Percentiles rank a stretch among this genome's conserved stretches.
These are phyloP conservation scores for Champsocephalus esox DNA, from an alignment of 2,797 vertebrate genomes.

Conservation along the genomic window DNA sequence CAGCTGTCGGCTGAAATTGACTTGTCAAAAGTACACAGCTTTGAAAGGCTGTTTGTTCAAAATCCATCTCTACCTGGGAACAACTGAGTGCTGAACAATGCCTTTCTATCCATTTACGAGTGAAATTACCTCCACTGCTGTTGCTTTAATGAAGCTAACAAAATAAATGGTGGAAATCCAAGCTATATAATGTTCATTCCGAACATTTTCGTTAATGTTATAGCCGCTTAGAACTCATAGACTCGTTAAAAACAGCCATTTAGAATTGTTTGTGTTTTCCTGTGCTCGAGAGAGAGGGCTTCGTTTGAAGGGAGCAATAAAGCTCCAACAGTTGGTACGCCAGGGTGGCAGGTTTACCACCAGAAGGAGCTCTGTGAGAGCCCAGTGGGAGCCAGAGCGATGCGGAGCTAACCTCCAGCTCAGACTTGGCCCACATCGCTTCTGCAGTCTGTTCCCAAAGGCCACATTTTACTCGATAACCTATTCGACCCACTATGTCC, in stretches of 20 bases:
- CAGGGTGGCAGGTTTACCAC: conserved; percentile 78
- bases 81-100: conserved; percentile 9
- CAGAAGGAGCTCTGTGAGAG: conserved; percentile 80
- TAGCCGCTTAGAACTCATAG: conserved; percentile 1
- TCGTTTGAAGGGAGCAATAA: conserved; percentile 69
- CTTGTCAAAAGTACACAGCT: neutral
- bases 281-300: conserved; percentile 28
- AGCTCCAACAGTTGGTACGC: conserved; percentile 76
- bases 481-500: conserved; percentile 23
- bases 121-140: neutral
- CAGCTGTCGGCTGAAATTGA: conserved; percentile 18
- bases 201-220: neutral
- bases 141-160: neutral
- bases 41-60: neutral
- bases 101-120: neutral
- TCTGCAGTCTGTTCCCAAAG: conserved; percentile 54
- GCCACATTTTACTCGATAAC: conserved; percentile 30
- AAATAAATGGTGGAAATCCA: conserved; percentile 1
- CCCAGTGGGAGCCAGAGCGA: conserved; percentile 70
- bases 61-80: neutral
- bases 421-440: conserved; percentile 59
- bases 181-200: neutral
- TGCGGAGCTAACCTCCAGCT: conserved; percentile 62
- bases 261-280: conserved; percentile 40
- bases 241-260: conserved; percentile 39